Percentiles rank a stretch among this genome's conserved stretches.
These are phyloP conservation scores for Sesamia nonagrioides DNA, from an alignment of 1,140 invertebrate species.

Conservation along the genomic window DNA sequence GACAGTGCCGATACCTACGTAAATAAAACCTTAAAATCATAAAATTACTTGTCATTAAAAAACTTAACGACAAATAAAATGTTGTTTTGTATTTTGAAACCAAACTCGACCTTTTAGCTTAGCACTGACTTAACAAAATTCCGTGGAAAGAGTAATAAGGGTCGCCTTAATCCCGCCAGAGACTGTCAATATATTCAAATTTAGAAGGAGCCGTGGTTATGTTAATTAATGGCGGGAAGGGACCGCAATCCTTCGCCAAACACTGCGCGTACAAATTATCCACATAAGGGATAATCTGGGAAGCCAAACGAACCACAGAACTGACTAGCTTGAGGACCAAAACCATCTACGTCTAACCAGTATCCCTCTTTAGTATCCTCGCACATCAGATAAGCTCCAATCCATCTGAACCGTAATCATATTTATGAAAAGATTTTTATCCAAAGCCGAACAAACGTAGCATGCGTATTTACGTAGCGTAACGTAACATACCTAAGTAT, in stretches of 20 bases:
- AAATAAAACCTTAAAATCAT: too few species aligned
- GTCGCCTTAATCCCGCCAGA: constrained; percentile 11
- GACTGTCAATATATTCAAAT: constrained; percentile 21
- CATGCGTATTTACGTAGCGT: not conserved
- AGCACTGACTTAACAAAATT: constrained; percentile 16
- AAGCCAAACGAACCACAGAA: constrained; percentile 2
- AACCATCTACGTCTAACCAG: constrained; percentile 22
- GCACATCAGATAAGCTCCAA: constrained; percentile 24
- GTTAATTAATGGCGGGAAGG: constrained; percentile 32
- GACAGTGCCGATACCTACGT: too few species aligned
- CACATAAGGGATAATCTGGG: constrained; percentile 31
- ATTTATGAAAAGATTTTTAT: constrained; percentile 12
- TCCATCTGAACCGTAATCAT: constrained; percentile 7
- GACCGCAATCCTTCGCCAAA: constrained; percentile 34
- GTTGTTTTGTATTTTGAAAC: not conserved
- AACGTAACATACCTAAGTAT: too few species aligned
- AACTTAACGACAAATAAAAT: not conserved
- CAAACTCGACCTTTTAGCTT: constrained; percentile 1
- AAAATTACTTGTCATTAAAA: too few species aligned
- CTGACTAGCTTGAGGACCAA: not conserved
- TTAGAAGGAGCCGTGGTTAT: constrained; percentile 32
- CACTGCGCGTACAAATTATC: constrained; percentile 34
- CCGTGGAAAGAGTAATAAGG: constrained; percentile 5
- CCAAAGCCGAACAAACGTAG: not conserved
- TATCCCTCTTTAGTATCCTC: constrained; percentile 25